phyloP scores from a whole-genome alignment of 2,888 invertebrate species.

The Epirrhoe alternata region DNA sequence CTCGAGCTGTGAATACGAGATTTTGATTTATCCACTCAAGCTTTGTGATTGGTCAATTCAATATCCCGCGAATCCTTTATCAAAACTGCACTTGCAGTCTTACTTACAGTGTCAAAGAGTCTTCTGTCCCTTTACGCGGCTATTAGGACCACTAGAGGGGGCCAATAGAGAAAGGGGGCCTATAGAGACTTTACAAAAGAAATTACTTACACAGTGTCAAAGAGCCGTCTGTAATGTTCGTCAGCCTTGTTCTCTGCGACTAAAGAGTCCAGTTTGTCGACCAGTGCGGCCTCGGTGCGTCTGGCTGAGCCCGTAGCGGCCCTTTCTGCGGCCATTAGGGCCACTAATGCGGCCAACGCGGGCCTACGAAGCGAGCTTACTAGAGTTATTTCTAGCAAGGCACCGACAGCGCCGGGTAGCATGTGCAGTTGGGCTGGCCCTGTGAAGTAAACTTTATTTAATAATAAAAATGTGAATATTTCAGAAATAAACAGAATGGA shows the following conservation, averaged over 20 bases:
- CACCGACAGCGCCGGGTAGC: constrained; percentile 96
- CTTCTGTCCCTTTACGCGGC: background rate
- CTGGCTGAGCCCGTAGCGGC: constrained; percentile 93
- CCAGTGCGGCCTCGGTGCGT: constrained; percentile 96
- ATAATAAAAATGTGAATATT: too few relatives aligned
- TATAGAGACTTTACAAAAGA: background rate
- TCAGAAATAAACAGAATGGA: background rate
- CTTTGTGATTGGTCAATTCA: too few relatives aligned
- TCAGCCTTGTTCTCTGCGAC: constrained; percentile 98
- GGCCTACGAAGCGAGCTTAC: constrained; percentile 96
- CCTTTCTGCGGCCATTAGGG: constrained; percentile 97
- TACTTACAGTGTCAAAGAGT: background rate
- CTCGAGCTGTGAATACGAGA: too few relatives aligned
- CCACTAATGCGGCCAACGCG: constrained; percentile 96
- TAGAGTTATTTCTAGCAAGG: constrained; percentile 96
- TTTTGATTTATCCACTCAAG: too few relatives aligned
- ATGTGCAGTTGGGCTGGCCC: constrained; percentile 94
- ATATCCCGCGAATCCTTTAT: too few relatives aligned
- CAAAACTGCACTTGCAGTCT: background rate
- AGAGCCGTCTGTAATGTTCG: constrained; percentile 95
- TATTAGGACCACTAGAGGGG: background rate
- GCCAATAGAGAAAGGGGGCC: too few relatives aligned
- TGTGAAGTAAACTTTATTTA: constrained; percentile 53
- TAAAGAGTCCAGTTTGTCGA: constrained; percentile 96
- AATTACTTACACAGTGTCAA: constrained; percentile 96